phyloP scores from a whole-genome alignment of 2,888 invertebrate genomes.

The Flabesymbios commensalis region DNA sequence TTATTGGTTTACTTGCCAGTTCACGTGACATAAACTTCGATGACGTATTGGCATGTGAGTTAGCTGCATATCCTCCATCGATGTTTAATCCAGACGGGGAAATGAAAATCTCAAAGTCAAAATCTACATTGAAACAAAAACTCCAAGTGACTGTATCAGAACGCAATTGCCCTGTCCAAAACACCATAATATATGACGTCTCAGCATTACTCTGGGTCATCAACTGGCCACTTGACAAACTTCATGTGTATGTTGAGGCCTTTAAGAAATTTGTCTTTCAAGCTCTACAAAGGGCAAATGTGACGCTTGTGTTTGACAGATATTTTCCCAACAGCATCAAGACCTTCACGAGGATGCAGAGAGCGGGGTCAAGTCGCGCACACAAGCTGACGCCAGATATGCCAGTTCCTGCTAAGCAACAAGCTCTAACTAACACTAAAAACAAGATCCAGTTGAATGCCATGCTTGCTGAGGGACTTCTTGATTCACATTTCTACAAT shows the following conservation, averaged over 20 bases:
- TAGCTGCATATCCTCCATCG: conserved; percentile 21
- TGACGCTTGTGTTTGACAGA: conserved; percentile 12
- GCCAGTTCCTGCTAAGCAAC: conserved; percentile 3
- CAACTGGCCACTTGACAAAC: conserved; percentile 8
- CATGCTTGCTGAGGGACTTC: conserved; percentile 6
- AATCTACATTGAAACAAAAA: conserved; percentile 8
- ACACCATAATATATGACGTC: conserved; percentile 11
- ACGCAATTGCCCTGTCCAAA: conserved; percentile 5
- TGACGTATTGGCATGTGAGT: conserved; percentile 16
- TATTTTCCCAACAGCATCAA: conserved; percentile 2
- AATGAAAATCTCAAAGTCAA: conserved; percentile 7
- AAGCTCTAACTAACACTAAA: conserved; percentile 7
- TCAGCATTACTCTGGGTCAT: conserved; percentile 11
- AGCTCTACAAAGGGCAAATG: conserved; percentile 6
- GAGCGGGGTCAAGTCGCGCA: conserved; percentile 6
- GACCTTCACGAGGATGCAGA: conserved; percentile 7
- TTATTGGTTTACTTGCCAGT: conserved; percentile 14
- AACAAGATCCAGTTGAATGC: conserved; percentile 11
- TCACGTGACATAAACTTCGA: conserved; percentile 10
- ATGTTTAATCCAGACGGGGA: conserved; percentile 19
- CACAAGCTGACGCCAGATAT: conserved; percentile 7
- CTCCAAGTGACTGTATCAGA: conserved; percentile 11
- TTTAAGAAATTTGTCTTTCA: conserved; percentile 4
- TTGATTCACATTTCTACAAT: not conserved
- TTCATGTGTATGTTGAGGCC: conserved; percentile 12